Evolutionary conservation across 2,113 vertebrate species (phyloP).

Genomic region (Cochlearius cochlearius): DNA sequence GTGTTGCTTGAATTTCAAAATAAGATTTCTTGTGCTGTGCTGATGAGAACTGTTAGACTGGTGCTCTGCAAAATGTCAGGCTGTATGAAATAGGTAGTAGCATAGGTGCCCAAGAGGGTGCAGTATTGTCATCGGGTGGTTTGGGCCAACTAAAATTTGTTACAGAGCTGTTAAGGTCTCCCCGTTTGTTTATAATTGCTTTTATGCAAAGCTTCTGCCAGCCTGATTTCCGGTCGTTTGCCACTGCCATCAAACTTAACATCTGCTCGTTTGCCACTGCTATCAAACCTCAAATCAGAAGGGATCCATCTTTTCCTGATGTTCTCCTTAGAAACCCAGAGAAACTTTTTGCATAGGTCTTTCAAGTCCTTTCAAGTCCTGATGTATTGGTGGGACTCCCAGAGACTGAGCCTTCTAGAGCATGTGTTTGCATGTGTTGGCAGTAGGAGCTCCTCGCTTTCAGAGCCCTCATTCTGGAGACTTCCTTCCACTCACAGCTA

Average conservation of each 20-base stretch:
- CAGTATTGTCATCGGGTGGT: rapidly evolving
- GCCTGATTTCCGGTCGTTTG: background rate
- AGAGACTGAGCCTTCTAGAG: background rate
- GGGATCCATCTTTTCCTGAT: background rate
- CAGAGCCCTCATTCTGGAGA: background rate
- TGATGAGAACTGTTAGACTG: background rate
- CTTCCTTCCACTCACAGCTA: background rate
- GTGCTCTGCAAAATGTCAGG: background rate
- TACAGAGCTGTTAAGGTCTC: background rate
- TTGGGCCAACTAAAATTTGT: background rate
- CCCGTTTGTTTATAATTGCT: background rate
- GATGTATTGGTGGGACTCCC: background rate
- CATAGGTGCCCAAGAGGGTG: background rate
- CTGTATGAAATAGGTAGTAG: background rate
- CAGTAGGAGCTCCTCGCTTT: background rate
- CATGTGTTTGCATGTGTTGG: background rate
- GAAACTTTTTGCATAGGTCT: background rate
- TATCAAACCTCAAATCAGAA: background rate
- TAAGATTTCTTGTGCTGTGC: background rate
- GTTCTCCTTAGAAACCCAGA: background rate
- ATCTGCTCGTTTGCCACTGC: background rate
- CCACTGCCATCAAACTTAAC: background rate
- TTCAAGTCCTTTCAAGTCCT: background rate
- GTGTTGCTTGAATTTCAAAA: background rate
- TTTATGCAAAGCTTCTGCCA: background rate